phyloP scores from a whole-genome alignment of 2,888 invertebrate genomes.

The Tromatobia lineatoria region DNA sequence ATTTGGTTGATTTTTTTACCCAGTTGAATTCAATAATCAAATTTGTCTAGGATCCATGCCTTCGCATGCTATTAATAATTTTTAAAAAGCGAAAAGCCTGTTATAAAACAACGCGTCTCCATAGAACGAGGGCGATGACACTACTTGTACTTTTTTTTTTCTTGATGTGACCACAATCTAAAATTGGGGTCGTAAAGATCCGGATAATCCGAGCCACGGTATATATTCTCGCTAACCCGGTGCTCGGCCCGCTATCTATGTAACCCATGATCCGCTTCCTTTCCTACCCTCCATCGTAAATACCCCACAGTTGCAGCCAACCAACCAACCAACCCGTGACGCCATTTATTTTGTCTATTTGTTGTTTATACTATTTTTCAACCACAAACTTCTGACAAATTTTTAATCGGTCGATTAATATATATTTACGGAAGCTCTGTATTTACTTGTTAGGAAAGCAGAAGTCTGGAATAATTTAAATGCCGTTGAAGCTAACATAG shows the following conservation, averaged over 20 bases:
- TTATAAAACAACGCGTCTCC: background rate
- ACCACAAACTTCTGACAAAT: background rate
- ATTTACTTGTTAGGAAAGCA: background rate
- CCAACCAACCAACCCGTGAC: background rate
- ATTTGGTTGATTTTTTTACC: no score
- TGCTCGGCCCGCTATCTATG: constrained; percentile 38
- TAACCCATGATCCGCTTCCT: constrained; percentile 18
- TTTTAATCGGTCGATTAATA: background rate
- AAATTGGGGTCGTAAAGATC: constrained; percentile 78
- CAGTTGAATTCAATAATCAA: no score
- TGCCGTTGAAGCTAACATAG: no score
- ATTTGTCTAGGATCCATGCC: no score
- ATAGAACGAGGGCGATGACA: background rate
- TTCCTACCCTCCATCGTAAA: constrained; percentile 70
- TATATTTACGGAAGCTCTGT: background rate
- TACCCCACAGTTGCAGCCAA: constrained; percentile 58
- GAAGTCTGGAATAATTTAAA: background rate
- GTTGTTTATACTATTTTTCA: background rate
- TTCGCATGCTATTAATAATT: background rate
- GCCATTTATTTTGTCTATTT: background rate
- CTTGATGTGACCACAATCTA: constrained; percentile 32
- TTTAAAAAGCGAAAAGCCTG: background rate
- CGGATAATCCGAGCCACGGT: constrained; percentile 75
- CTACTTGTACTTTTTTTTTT: background rate
- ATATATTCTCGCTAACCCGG: constrained; percentile 70